Conservation (phyloP, 53 echinoderm and acorn worm species). For the Henricia sp. region DNA sequence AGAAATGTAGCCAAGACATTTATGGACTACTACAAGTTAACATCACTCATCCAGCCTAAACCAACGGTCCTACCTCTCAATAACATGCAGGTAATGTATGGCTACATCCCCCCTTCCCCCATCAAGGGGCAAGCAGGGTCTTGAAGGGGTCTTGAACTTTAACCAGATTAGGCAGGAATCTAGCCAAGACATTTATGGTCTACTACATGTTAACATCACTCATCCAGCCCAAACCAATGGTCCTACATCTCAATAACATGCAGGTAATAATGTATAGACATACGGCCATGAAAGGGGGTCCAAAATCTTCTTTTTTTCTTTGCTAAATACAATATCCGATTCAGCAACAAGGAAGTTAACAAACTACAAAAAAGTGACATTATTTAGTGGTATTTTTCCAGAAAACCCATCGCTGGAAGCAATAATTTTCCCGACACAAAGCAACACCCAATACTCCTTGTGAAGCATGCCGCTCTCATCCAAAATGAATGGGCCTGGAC, state of each 20-base stretch:
- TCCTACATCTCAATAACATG: slow-evolving; percentile 12
- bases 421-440: slow-evolving; percentile 18
- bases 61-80: slow-evolving; percentile 71
- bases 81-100: slow-evolving; percentile 26
- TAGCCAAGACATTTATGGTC: slow-evolving; percentile 92
- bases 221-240: slow-evolving; percentile 87
- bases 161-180: slow-evolving; percentile 93
- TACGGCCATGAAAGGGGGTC: too few relatives aligned
- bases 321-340: too few relatives aligned
- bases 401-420: slow-evolving; percentile 12
- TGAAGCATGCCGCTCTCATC: slow-evolving; percentile 31
- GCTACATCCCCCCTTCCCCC: too few relatives aligned
- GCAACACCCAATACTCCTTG: background rate
- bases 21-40: slow-evolving; percentile 97
- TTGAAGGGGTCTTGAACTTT: too few relatives aligned
- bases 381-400: background rate
- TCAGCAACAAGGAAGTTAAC: too few relatives aligned
- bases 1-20: slow-evolving; percentile 95
- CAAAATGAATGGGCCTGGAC: slow-evolving; percentile 23
- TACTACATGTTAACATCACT: slow-evolving; percentile 94
- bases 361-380: background rate
- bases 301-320: background rate
- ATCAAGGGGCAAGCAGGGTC: too few relatives aligned
- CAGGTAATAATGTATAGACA: too few relatives aligned
- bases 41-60: slow-evolving; percentile 90